Conservation (phyloP, 2,113 vertebrate genomes). For the Puffinus mauretanicus region DNA sequence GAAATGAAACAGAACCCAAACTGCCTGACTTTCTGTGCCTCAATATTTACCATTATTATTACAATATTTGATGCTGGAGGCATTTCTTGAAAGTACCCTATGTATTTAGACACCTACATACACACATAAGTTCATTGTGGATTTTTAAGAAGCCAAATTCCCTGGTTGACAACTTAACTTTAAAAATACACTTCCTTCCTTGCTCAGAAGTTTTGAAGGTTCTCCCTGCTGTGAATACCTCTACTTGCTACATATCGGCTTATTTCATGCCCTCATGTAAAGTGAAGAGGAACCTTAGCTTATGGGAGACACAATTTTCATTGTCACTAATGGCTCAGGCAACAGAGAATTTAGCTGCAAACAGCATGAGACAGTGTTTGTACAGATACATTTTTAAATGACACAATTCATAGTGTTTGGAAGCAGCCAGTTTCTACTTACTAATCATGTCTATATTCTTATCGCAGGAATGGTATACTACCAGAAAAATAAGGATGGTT, state of each 20-base stretch:
- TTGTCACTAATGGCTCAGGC: background rate
- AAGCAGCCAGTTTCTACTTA: background rate
- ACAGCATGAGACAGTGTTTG: background rate
- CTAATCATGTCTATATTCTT: background rate
- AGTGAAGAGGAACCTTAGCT: background rate
- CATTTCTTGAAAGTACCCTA: background rate
- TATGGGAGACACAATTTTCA: background rate
- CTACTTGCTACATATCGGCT: background rate
- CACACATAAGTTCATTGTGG: background rate
- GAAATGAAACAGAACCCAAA: background rate
- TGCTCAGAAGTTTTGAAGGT: background rate
- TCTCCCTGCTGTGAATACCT: background rate
- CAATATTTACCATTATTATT: background rate
- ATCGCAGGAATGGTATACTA: background rate
- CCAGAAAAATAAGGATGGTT: background rate
- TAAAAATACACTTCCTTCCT: background rate
- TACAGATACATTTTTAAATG: background rate
- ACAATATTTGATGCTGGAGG: background rate
- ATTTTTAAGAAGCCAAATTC: background rate
- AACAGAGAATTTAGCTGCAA: conserved; percentile 1
- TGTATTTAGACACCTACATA: background rate
- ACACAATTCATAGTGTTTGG: background rate
- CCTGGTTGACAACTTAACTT: background rate
- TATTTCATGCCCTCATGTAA: background rate
- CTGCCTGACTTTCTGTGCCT: background rate